Conservation (phyloP, 2,888 invertebrate species). For the Rosalia funebris region DNA sequence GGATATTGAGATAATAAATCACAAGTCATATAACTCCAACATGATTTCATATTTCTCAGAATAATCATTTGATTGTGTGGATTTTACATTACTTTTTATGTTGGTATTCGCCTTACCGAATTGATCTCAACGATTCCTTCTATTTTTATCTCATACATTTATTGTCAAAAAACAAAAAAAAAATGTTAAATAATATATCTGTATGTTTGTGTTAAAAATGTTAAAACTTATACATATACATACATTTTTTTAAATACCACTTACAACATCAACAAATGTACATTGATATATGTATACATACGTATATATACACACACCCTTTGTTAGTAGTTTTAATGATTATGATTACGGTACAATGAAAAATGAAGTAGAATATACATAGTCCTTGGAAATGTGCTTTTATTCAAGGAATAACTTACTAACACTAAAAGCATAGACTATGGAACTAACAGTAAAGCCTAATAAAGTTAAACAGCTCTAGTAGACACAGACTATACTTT, state of each 20-base stretch:
- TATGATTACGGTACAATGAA: slow-evolving; percentile 5
- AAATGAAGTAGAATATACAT: slow-evolving; percentile 12
- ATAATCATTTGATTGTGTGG: too few species aligned
- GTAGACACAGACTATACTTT: too few species aligned
- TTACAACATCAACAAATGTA: slow-evolving; percentile 21
- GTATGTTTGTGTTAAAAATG: slow-evolving; percentile 25
- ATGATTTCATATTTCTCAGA: too few species aligned
- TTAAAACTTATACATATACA: slow-evolving; percentile 12
- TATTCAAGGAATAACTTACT: slow-evolving; percentile 3
- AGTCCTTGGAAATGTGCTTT: slow-evolving; percentile 42
- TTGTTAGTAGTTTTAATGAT: slow-evolving; percentile 25
- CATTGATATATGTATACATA: background rate
- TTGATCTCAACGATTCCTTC: slow-evolving; percentile 10
- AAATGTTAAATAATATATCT: too few species aligned
- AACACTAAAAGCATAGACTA: slow-evolving; percentile 28
- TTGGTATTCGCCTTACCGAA: too few species aligned
- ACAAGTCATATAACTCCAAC: too few species aligned
- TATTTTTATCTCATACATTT: slow-evolving; percentile 4
- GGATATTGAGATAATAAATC: too few species aligned
- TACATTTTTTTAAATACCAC: slow-evolving; percentile 12
- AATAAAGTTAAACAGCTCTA: slow-evolving; percentile 8
- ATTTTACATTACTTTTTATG: too few species aligned
- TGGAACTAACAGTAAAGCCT: slow-evolving; percentile 22
- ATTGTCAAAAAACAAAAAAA: slow-evolving; percentile 5
- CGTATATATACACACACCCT: background rate